Conservation (phyloP, 2,888 invertebrate genomes). For the Drosophila colorata region DNA sequence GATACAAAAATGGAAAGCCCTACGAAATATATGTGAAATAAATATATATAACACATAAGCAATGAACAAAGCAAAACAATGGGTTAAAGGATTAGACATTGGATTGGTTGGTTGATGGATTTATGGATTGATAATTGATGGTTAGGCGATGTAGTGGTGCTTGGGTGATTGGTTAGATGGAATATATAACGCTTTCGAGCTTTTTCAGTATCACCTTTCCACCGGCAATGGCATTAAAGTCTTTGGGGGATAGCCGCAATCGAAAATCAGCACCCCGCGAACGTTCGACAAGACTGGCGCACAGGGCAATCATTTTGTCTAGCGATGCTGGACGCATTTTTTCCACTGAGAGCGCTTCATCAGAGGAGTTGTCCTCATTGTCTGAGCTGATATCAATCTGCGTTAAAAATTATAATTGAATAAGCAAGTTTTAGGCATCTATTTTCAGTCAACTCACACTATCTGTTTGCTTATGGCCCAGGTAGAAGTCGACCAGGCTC, state of each 20-base stretch:
- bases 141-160: constrained; percentile 31
- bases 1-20: constrained; percentile 97
- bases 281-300: constrained; percentile 94
- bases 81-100: constrained; percentile 23
- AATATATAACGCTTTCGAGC: constrained; percentile 45
- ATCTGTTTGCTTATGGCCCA: constrained; percentile 92
- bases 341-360: constrained; percentile 87
- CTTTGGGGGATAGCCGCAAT: constrained; percentile 91
- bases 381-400: constrained; percentile 85
- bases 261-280: constrained; percentile 92
- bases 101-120: constrained; percentile 26
- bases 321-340: constrained; percentile 95
- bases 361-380: constrained; percentile 86
- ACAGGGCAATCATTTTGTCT: constrained; percentile 97
- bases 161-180: constrained; percentile 36
- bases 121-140: constrained; percentile 31
- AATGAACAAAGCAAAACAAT: constrained; percentile 25
- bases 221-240: constrained; percentile 93
- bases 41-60: constrained; percentile 23
- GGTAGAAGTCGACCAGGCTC: constrained; percentile 96
- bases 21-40: constrained; percentile 83
- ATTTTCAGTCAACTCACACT: constrained; percentile 86
- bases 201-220: constrained; percentile 89
- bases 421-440: neutral
- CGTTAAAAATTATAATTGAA: neutral